A percentile compares a stretch with the other conserved stretches of the same genome.
Evolutionary conservation across 2,888 invertebrate species (phyloP).

Genomic region (Caenorhabditis sp.): DNA sequence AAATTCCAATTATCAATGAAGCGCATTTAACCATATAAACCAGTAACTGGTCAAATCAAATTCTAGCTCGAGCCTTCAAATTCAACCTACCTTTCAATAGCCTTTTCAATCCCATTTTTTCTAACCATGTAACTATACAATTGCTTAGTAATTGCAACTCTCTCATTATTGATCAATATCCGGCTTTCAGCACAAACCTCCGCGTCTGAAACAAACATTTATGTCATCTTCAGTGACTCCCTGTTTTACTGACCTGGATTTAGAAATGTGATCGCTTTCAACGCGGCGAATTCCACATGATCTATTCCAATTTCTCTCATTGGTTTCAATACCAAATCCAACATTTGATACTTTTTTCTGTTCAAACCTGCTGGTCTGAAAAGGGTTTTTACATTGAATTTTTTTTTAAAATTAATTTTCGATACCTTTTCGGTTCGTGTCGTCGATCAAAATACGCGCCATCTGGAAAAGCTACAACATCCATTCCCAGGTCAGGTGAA

Average conservation of each 20-base stretch:
- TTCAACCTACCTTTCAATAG: conserved; percentile 53
- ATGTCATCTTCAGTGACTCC: conserved; percentile 12
- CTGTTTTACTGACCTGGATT: conserved; percentile 62
- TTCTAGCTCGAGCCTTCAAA: background rate
- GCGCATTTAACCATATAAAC: no score
- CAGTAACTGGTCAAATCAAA: background rate
- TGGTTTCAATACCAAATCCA: conserved; percentile 67
- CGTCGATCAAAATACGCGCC: conserved; percentile 67
- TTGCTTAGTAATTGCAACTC: conserved; percentile 64
- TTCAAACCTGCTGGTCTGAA: conserved; percentile 55
- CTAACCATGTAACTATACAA: conserved; percentile 65
- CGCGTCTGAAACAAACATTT: conserved; percentile 63
- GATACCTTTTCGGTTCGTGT: conserved; percentile 60
- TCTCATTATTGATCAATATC: conserved; percentile 50
- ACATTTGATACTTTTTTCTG: conserved; percentile 62
- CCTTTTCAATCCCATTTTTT: conserved; percentile 62
- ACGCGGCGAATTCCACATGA: conserved; percentile 67
- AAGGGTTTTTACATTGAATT: no score
- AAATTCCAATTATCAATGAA: no score
- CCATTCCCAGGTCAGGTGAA: conserved; percentile 63
- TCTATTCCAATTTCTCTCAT: conserved; percentile 65
- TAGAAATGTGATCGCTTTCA: conserved; percentile 69
- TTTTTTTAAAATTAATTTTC: no score
- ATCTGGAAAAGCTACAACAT: conserved; percentile 68
- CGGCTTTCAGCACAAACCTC: conserved; percentile 57